A percentile compares a stretch with the other conserved stretches of the same genome.
phyloP scores from a whole-genome alignment of 2,113 vertebrate species.

The Rhinolophus ferrumequinum region DNA sequence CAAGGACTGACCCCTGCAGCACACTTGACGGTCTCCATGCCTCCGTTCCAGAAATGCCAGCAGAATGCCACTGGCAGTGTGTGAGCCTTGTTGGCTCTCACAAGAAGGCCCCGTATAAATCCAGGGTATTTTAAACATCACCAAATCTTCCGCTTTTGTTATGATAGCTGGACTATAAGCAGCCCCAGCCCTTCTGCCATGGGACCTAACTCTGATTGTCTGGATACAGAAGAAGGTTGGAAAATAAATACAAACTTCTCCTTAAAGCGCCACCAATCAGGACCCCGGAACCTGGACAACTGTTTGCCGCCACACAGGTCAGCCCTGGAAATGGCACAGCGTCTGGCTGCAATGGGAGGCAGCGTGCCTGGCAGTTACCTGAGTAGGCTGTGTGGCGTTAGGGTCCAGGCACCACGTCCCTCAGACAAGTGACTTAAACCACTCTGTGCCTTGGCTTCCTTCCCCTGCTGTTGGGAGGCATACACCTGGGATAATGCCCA shows the following conservation, averaged over 20 bases:
- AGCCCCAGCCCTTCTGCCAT: background rate
- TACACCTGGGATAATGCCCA: no score
- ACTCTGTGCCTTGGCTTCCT: background rate
- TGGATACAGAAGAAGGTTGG: background rate
- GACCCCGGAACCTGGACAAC: background rate
- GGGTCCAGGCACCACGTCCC: background rate
- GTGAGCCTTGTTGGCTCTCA: background rate
- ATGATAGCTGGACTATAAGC: background rate
- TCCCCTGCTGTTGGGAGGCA: background rate
- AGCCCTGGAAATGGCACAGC: no score
- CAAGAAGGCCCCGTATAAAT: background rate
- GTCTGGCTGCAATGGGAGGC: background rate
- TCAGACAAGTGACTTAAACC: background rate
- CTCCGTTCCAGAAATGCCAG: background rate
- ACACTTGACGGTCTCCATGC: background rate
- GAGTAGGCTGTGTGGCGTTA: background rate
- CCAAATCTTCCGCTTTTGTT: background rate
- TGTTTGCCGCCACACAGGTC: background rate
- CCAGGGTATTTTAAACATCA: background rate
- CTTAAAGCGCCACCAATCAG: background rate
- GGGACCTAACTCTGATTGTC: no score
- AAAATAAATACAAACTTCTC: background rate
- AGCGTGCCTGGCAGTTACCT: fast-evolving
- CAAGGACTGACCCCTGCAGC: background rate
- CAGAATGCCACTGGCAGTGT: background rate